A percentile compares a stretch with the other conserved stretches of the same genome.
Conservation (phyloP, 2,888 invertebrate species). For the Chalcosyrphus nemorum region DNA sequence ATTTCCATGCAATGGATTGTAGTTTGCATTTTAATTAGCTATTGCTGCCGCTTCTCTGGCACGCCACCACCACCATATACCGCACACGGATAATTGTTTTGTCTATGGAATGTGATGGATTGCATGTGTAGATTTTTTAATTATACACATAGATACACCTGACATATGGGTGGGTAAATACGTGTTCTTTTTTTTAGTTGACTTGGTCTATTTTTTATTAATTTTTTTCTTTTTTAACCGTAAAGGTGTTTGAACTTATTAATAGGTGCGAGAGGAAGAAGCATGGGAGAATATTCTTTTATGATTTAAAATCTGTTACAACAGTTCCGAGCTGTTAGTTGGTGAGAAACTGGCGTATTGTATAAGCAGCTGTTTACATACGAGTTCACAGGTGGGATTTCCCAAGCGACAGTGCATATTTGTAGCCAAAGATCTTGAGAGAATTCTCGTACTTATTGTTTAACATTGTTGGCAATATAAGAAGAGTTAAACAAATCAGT, state of each 20-base stretch:
- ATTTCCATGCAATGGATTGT: slow-evolving; percentile 21
- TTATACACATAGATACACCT: background rate
- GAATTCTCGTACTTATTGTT: slow-evolving; percentile 24
- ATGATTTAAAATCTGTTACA: slow-evolving; percentile 13
- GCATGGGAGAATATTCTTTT: slow-evolving; percentile 1
- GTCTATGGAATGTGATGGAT: slow-evolving; percentile 49
- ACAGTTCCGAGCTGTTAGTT: background rate
- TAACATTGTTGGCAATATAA: background rate
- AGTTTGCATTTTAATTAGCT: slow-evolving; percentile 55
- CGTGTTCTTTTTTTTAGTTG: background rate
- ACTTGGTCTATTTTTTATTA: background rate
- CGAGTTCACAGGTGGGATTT: slow-evolving; percentile 17
- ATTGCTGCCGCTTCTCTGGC: background rate
- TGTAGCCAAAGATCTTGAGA: background rate
- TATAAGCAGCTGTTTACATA: slow-evolving; percentile 42
- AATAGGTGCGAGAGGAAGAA: background rate
- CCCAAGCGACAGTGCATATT: background rate
- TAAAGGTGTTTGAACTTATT: slow-evolving; percentile 51
- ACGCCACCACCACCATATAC: background rate
- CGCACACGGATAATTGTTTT: slow-evolving; percentile 25
- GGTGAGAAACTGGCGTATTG: slow-evolving; percentile 7
- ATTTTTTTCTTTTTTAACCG: background rate
- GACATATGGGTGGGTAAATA: slow-evolving; percentile 9
- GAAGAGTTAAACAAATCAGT: background rate
- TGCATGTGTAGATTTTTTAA: slow-evolving; percentile 19